Evolutionary conservation across 2,113 vertebrate genomes (phyloP).

Genomic region (Centropus bengalensis): DNA sequence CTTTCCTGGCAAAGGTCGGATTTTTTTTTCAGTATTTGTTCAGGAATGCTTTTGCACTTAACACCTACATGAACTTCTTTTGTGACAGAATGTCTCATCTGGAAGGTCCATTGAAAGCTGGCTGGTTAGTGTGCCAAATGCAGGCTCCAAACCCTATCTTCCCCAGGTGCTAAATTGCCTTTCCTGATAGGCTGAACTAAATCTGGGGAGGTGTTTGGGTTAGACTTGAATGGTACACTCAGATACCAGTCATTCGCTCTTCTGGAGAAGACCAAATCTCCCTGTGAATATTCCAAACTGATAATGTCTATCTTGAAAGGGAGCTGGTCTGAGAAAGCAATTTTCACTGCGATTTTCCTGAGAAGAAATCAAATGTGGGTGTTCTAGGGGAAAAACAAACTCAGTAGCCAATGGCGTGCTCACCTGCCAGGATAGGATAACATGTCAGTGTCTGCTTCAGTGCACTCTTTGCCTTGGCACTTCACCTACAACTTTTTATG

Average conservation of each 20-base stretch:
- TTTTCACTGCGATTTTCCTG: background rate
- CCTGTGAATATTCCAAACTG: background rate
- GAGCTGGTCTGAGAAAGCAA: constrained; percentile 6
- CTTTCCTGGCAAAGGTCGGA: background rate
- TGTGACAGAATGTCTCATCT: constrained; percentile 58
- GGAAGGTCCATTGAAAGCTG: constrained; percentile 69
- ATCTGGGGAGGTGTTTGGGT: constrained; percentile 50
- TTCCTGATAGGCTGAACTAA: constrained; percentile 44
- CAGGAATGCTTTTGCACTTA: constrained; percentile 74
- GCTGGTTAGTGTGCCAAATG: constrained; percentile 29
- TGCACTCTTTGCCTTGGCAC: background rate
- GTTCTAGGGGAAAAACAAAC: background rate
- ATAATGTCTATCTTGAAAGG: background rate
- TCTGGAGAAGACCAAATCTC: constrained; percentile 19
- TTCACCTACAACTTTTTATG: background rate
- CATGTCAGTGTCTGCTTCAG: background rate
- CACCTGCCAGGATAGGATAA: background rate
- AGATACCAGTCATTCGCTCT: constrained; percentile 19
- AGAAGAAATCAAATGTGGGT: background rate
- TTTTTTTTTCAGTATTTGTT: background rate
- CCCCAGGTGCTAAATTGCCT: constrained; percentile 56
- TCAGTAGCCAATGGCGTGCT: background rate
- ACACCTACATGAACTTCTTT: constrained; percentile 63
- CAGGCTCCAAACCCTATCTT: constrained; percentile 31
- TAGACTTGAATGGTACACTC: background rate